Percentiles rank a stretch among this genome's conserved stretches.
Conservation (phyloP, 2,888 invertebrate species). For the Phorcus lineatus region DNA sequence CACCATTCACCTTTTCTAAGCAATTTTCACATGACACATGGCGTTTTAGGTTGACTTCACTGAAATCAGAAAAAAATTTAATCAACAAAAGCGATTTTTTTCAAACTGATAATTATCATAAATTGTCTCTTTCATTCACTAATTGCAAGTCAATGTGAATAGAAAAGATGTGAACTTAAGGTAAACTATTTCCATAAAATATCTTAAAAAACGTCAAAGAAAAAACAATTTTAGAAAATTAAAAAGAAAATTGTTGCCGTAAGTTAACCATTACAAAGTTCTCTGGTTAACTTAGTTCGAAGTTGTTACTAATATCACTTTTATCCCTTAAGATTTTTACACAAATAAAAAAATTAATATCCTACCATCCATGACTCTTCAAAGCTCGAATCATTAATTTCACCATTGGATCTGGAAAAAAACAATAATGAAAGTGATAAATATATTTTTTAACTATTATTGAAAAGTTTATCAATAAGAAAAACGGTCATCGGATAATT, state of each 20-base stretch:
- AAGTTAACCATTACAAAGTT: neutral
- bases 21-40: slow-evolving; percentile 96
- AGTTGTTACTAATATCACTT: too few relatives aligned
- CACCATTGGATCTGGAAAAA: slow-evolving; percentile 54
- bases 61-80: slow-evolving; percentile 75
- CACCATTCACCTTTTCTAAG: slow-evolving; percentile 88
- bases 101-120: neutral
- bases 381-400: slow-evolving; percentile 59
- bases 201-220: too few relatives aligned
- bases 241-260: neutral
- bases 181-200: too few relatives aligned
- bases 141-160: neutral
- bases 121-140: slow-evolving; percentile 31
- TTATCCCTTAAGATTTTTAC: too few relatives aligned
- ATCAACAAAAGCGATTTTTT: too few relatives aligned
- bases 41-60: slow-evolving; percentile 87
- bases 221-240: neutral
- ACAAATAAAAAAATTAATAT: neutral
- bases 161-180: neutral
- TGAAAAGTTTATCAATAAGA: too few relatives aligned
- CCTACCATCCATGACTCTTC: slow-evolving; percentile 64
- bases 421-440: neutral
- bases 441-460: too few relatives aligned
- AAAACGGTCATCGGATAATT: too few relatives aligned
- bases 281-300: too few relatives aligned